Evolutionary conservation across 2,797 vertebrate species (phyloP).

Genomic region (Graptemys geographica): DNA sequence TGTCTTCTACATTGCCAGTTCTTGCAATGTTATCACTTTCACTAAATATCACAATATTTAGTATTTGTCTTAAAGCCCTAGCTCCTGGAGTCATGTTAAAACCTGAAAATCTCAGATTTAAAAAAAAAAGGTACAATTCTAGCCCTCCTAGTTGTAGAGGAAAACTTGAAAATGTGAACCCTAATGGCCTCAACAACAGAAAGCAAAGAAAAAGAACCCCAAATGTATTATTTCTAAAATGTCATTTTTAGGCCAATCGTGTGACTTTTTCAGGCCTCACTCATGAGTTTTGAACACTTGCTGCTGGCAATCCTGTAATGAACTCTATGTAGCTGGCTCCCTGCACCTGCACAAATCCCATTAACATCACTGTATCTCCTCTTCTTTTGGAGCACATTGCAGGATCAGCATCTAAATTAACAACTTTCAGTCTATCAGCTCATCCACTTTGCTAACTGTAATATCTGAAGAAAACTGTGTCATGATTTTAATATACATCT

Average conservation of each 20-base stretch:
- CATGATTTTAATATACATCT: neutral
- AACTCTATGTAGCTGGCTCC: neutral
- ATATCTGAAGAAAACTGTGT: constrained; percentile 43
- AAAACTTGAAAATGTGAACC: rapidly evolving
- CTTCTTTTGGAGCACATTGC: neutral
- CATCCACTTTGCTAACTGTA: constrained; percentile 52
- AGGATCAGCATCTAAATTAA: neutral
- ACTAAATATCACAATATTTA: neutral
- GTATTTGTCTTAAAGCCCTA: neutral
- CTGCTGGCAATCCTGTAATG: neutral
- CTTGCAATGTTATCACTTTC: neutral
- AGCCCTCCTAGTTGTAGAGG: neutral
- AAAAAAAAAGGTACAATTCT: neutral
- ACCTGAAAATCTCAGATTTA: neutral
- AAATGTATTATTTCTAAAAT: neutral
- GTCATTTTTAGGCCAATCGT: neutral
- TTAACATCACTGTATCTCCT: neutral
- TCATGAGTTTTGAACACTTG: neutral
- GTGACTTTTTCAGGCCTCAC: neutral
- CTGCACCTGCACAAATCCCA: neutral
- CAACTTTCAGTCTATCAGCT: constrained; percentile 76
- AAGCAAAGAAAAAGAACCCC: neutral
- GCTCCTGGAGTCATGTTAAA: neutral
- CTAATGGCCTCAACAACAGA: neutral
- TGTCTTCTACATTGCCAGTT: neutral